Evolutionary conservation across 2,113 vertebrate genomes (phyloP).

Genomic region (Oryzias melastigma): DNA sequence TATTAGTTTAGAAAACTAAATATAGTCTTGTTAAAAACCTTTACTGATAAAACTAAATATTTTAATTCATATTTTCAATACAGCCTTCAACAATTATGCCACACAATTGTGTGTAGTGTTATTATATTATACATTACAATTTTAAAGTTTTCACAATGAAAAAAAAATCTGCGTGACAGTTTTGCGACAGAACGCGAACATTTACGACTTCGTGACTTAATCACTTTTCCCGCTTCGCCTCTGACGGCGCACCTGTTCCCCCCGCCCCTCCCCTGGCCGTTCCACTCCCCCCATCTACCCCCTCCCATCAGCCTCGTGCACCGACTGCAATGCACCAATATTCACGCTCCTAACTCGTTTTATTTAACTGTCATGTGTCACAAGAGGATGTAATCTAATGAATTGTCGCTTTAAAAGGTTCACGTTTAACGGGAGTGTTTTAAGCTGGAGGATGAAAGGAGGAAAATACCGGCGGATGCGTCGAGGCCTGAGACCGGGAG

Average conservation of each 20-base stretch:
- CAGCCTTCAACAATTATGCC: no score
- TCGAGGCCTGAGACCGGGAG: conserved; percentile 26
- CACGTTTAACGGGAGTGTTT: not conserved
- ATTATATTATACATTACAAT: no score
- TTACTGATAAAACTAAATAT: no score
- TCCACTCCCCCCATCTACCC: conserved; percentile 1
- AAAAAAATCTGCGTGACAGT: no score
- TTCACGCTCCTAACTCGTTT: conserved; percentile 11
- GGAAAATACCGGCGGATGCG: conserved; percentile 19
- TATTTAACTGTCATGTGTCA: not conserved
- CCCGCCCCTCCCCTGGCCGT: not conserved
- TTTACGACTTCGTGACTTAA: conserved; percentile 50
- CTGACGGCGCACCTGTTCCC: conserved; percentile 45
- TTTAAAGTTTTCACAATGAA: no score
- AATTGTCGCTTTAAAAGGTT: no score
- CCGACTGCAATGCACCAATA: conserved; percentile 81
- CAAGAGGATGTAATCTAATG: no score
- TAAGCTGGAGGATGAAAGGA: no score
- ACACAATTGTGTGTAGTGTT: no score
- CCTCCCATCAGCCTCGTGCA: conserved; percentile 40
- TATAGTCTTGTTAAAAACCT: no score
- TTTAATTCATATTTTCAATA: no score
- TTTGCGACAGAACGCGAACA: not conserved
- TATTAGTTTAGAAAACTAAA: no score
- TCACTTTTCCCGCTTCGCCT: conserved; percentile 23